Evolutionary conservation across 2,797 vertebrate genomes (phyloP).

Genomic region (Furcifer pardalis): DNA sequence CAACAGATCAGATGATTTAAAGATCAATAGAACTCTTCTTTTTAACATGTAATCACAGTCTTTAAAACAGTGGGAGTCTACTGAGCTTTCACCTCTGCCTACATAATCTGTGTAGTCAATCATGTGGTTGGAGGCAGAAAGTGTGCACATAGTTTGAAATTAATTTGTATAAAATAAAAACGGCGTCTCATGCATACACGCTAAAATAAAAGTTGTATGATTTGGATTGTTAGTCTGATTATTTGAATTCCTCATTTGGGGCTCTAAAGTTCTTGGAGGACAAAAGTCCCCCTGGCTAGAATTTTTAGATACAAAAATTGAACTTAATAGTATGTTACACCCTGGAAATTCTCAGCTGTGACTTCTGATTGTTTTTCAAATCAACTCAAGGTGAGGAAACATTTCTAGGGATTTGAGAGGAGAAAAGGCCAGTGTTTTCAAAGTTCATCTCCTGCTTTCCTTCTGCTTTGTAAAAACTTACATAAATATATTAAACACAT

Average conservation of each 20-base stretch:
- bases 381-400: background rate
- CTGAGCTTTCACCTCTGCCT: background rate
- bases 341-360: background rate
- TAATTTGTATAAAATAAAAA: background rate
- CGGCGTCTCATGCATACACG: background rate
- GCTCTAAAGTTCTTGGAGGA: background rate
- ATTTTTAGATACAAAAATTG: conserved; percentile 24
- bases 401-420: background rate
- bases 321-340: background rate
- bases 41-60: background rate
- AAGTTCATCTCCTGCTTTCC: background rate
- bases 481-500: background rate
- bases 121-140: background rate
- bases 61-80: background rate
- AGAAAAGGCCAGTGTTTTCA: background rate
- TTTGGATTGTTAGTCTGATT: conserved; percentile 21
- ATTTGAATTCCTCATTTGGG: conserved; percentile 9
- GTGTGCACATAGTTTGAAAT: background rate
- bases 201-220: conserved; percentile 1
- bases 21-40: background rate
- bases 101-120: background rate
- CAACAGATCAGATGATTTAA: background rate
- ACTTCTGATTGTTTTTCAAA: background rate
- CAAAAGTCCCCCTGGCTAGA: background rate
- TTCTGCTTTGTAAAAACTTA: background rate